Evolutionary conservation across 2,113 vertebrate genomes (phyloP).

Genomic region (Progne subis): DNA sequence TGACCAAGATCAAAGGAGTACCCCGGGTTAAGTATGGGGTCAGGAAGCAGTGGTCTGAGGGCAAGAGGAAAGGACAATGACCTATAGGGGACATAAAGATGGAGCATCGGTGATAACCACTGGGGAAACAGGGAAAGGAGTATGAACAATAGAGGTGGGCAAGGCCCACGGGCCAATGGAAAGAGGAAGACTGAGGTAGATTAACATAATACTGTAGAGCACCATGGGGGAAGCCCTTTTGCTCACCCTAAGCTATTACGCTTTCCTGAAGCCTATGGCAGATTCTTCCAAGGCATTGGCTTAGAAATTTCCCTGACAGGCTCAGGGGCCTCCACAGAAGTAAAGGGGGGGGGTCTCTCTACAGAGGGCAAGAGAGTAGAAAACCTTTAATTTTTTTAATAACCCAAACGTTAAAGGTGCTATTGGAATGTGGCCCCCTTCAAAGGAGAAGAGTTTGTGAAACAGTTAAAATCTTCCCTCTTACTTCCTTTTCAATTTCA

Average conservation of each 20-base stretch:
- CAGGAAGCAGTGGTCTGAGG: not conserved
- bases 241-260: not conserved
- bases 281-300: not conserved
- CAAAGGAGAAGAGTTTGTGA: not conserved
- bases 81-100: not conserved
- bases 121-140: not conserved
- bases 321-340: not conserved
- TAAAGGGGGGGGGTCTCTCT: not conserved
- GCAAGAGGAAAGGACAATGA: not conserved
- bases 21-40: not conserved
- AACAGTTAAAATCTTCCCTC: constrained; percentile 2
- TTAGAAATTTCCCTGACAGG: not conserved
- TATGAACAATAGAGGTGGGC: not conserved
- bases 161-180: not conserved
- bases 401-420: not conserved
- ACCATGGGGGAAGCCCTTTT: not conserved
- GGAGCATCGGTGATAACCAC: not conserved
- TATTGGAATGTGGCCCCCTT: not conserved
- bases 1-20: not conserved
- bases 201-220: not conserved
- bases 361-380: not conserved
- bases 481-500: constrained; percentile 19
- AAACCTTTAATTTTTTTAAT: not conserved
- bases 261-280: not conserved
- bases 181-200: not conserved